phyloP scores from a whole-genome alignment of 1,140 invertebrate genomes.

The Zaprionus taronus region DNA sequence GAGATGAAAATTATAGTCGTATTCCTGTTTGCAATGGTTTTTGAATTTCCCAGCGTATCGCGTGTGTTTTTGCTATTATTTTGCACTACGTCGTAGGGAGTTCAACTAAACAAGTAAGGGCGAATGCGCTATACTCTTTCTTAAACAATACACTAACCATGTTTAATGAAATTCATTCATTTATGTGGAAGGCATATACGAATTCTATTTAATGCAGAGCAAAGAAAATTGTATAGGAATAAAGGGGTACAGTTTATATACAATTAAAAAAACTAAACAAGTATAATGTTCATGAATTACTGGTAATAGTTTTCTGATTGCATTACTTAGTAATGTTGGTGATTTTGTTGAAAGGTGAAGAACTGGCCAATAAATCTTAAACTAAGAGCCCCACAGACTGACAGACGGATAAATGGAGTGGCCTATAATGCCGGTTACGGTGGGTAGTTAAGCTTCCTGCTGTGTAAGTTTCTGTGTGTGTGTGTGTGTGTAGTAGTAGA shows the following conservation, averaged over 20 bases:
- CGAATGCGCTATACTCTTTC: too few species aligned
- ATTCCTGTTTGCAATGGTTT: background rate
- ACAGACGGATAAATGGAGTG: background rate
- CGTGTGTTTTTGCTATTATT: background rate
- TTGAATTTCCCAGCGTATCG: background rate
- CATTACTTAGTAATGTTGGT: too few species aligned
- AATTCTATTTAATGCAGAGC: background rate
- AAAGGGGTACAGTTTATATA: background rate
- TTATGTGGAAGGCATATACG: too few species aligned
- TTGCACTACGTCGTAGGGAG: background rate
- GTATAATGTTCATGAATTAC: too few species aligned
- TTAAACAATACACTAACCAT: too few species aligned
- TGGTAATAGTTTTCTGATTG: too few species aligned
- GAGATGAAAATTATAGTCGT: constrained; percentile 1
- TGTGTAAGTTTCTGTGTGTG: background rate
- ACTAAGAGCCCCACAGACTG: too few species aligned
- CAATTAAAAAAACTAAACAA: too few species aligned
- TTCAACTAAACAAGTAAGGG: too few species aligned
- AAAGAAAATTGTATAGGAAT: too few species aligned
- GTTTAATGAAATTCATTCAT: background rate
- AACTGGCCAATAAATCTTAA: too few species aligned
- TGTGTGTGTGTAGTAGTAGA: background rate
- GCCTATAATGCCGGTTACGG: background rate
- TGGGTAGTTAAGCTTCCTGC: background rate
- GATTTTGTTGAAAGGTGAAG: too few species aligned